Conservation (phyloP, 2,888 invertebrate species). For the Drosophila falleni region DNA sequence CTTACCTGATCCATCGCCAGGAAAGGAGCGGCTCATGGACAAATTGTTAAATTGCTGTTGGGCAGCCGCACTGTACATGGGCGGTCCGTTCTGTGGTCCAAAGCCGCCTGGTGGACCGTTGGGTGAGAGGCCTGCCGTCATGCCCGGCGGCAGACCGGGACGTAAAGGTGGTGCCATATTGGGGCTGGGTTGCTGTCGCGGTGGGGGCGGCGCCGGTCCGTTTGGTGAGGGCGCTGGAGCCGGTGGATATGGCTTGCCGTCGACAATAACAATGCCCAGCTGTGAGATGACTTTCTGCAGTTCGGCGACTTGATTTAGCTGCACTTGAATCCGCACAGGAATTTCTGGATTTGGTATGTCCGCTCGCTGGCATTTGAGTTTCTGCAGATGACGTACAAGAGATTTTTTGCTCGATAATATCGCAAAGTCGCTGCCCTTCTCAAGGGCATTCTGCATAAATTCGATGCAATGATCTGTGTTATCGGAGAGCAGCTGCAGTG, state of each 20-base stretch:
- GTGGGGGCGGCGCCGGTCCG: constrained; percentile 82
- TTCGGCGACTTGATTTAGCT: constrained; percentile 92
- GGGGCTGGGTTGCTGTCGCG: constrained; percentile 84
- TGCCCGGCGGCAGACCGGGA: constrained; percentile 83
- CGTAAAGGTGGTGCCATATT: constrained; percentile 85
- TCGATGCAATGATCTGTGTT: constrained; percentile 95
- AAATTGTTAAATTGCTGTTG: constrained; percentile 84
- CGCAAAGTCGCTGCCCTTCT: constrained; percentile 93
- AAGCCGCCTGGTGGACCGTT: constrained; percentile 81
- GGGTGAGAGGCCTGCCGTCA: constrained; percentile 83
- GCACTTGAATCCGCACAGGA: constrained; percentile 92
- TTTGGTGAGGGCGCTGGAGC: constrained; percentile 79
- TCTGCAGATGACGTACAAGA: constrained; percentile 90
- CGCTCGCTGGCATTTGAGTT: constrained; percentile 92
- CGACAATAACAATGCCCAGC: constrained; percentile 93
- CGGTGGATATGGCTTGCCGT: constrained; percentile 91
- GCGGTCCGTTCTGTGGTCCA: constrained; percentile 84
- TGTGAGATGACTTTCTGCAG: constrained; percentile 91
- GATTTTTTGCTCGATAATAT: constrained; percentile 93
- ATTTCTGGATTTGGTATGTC: constrained; percentile 96
- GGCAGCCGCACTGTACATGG: constrained; percentile 83
- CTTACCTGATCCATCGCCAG: constrained; percentile 84
- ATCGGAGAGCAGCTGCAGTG: constrained; percentile 92
- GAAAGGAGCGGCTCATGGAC: constrained; percentile 84
- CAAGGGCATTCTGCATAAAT: constrained; percentile 92